Evolutionary conservation across 2,797 vertebrate species (phyloP).

Genomic region (Chaetodon trifasciatus): DNA sequence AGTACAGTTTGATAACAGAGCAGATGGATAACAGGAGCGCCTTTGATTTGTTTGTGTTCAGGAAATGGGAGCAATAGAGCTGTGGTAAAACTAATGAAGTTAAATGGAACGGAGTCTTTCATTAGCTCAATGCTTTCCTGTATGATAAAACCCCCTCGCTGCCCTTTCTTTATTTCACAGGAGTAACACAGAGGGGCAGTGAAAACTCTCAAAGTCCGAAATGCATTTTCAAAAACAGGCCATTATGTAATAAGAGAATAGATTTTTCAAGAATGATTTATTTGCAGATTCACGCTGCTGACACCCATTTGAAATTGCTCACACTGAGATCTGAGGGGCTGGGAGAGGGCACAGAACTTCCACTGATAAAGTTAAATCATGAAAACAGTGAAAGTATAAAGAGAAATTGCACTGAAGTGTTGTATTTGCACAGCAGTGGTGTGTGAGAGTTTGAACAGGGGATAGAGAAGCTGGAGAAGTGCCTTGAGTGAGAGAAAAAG

Average conservation of each 20-base stretch:
- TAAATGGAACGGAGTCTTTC: slow-evolving; percentile 67
- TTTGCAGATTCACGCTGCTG: slow-evolving; percentile 17
- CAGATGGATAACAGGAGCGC: slow-evolving; percentile 62
- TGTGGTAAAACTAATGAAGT: slow-evolving; percentile 67
- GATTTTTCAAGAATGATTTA: slow-evolving; percentile 14
- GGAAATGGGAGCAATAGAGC: slow-evolving; percentile 57
- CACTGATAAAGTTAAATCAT: slow-evolving; percentile 8
- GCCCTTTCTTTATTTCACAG: slow-evolving; percentile 34
- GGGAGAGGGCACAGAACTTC: neutral
- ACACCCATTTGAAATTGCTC: slow-evolving; percentile 30
- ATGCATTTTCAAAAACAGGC: slow-evolving; percentile 28
- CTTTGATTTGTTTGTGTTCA: slow-evolving; percentile 71
- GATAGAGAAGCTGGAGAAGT: neutral
- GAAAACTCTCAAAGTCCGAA: neutral
- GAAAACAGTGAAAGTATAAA: neutral
- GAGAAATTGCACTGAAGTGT: neutral
- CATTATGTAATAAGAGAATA: slow-evolving; percentile 36
- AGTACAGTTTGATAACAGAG: slow-evolving; percentile 62
- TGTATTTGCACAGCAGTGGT: neutral
- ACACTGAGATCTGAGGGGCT: neutral
- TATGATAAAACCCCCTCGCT: slow-evolving; percentile 19
- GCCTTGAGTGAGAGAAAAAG: slow-evolving; percentile 12
- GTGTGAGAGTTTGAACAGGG: slow-evolving; percentile 2
- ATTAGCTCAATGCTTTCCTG: slow-evolving; percentile 56
- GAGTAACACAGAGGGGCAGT: slow-evolving; percentile 8